Conservation (phyloP, 1,140 invertebrate genomes). For the Bombus picipes region DNA sequence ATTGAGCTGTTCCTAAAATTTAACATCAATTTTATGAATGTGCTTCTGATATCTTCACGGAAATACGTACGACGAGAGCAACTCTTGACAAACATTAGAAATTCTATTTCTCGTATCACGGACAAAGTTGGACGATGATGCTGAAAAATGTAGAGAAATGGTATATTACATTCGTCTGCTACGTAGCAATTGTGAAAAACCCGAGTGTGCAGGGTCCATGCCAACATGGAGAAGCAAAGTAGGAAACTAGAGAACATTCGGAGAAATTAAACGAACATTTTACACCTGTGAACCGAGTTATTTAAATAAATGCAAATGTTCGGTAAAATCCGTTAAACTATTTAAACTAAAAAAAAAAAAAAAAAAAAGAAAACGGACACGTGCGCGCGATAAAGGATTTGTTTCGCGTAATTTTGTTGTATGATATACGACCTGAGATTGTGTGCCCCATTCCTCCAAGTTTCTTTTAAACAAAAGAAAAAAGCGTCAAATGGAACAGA, state of each 20-base stretch:
- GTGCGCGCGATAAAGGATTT: not conserved
- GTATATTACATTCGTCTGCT: not conserved
- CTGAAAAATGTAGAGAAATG: not conserved
- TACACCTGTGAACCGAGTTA: no score
- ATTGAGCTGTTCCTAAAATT: not conserved
- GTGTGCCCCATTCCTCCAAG: constrained; percentile 38
- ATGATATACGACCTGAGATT: not conserved
- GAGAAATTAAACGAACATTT: not conserved
- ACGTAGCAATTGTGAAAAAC: not conserved
- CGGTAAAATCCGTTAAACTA: not conserved
- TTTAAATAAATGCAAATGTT: not conserved
- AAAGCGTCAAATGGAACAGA: not conserved
- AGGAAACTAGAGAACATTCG: not conserved
- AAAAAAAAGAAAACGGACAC: not conserved
- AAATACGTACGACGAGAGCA: not conserved
- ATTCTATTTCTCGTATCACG: not conserved
- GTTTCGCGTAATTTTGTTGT: no score
- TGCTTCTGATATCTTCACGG: no score
- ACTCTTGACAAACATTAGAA: not conserved
- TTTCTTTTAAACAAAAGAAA: not conserved
- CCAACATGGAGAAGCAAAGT: not conserved
- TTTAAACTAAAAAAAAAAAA: not conserved
- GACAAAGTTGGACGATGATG: not conserved
- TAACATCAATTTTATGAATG: not conserved
- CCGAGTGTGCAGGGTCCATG: not conserved